Evolutionary conservation across 2,797 vertebrate genomes (phyloP).

Genomic region (Typhlichthys eigenmanni): DNA sequence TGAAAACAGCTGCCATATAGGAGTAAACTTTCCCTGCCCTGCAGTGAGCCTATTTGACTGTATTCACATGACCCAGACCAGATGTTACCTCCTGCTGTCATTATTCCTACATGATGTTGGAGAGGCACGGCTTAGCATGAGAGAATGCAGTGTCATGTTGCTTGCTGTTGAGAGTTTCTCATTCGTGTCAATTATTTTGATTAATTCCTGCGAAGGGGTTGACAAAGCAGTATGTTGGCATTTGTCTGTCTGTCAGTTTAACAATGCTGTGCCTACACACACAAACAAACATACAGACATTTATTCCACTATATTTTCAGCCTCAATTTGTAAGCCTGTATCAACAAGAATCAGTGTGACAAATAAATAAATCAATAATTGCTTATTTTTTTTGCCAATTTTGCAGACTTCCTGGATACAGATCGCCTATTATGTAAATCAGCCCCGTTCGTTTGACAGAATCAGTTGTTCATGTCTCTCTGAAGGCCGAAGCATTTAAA

Average conservation of each 20-base stretch:
- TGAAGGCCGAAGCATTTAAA: constrained; percentile 33
- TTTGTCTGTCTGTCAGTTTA: not conserved
- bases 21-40: constrained; percentile 2
- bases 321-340: not conserved
- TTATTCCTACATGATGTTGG: constrained; percentile 15
- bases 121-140: constrained; percentile 1
- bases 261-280: too few species aligned
- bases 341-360: constrained; percentile 11
- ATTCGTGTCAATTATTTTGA: too few species aligned
- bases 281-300: not conserved
- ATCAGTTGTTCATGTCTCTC: constrained; percentile 28
- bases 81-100: constrained; percentile 30
- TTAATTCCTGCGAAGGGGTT: not conserved
- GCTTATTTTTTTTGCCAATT: constrained; percentile 11
- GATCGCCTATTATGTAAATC: constrained; percentile 54
- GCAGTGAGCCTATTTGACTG: not conserved
- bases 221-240: not conserved
- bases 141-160: not conserved
- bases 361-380: constrained; percentile 22
- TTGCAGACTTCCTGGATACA: constrained; percentile 23
- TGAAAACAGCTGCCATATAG: constrained; percentile 21
- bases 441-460: constrained; percentile 44
- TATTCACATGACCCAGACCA: constrained; percentile 30
- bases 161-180: too few species aligned
- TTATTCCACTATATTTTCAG: not conserved